Evolutionary conservation across 2,888 invertebrate species (phyloP), one percentile per base, ranked within the genome.

Genomic region (Nomada goodeniana): DNA sequence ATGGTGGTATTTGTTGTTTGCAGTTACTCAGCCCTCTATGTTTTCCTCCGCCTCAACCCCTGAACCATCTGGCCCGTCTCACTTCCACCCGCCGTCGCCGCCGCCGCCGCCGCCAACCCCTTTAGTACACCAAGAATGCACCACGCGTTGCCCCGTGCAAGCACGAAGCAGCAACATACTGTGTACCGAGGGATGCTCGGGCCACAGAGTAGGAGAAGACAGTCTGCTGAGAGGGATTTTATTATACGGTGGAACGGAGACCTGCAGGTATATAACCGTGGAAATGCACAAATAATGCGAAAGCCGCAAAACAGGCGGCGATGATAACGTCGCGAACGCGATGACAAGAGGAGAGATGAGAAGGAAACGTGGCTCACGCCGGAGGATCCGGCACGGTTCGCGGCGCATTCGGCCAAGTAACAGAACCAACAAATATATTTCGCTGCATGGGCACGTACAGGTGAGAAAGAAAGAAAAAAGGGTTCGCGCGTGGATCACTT

Each of bases 1-100:
- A 86, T 82, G 83, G 67, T 74, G 83, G 83, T 89, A 90, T 91
- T 90, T 91, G 88, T 88, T 89, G 89, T 90, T 90, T 91, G 86
- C 91, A 88, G 88, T 90, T 88, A 90, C 88, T 90, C 90, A 88
- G 83, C 81, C 85, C 80, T 84, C 82, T 83, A 70, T 78, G 84
- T 76, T 79, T 75, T 71, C 85, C 86, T 64, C 77, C 65, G 57
- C n/a, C 64, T 63, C 73, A 63, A 20, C 77, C 42, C 63, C 57
- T 2, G 3, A 53, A 26, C 36, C 47, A 5, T 29, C 53, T 5
- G 10, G 13, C 44, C n/a, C 20, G 42, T 60, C 65, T 65, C 63
- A 23, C 78, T 72, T 23, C 18, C 50, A 36, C 44, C n/a, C 72
- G 11, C 20, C 26, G 10, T 18, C 26, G 23, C 23, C n/a, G 23